These are phyloP conservation scores for Ceraclea dissimilis DNA, from an alignment of 2,888 invertebrate genomes.

Conservation along the genomic window DNA sequence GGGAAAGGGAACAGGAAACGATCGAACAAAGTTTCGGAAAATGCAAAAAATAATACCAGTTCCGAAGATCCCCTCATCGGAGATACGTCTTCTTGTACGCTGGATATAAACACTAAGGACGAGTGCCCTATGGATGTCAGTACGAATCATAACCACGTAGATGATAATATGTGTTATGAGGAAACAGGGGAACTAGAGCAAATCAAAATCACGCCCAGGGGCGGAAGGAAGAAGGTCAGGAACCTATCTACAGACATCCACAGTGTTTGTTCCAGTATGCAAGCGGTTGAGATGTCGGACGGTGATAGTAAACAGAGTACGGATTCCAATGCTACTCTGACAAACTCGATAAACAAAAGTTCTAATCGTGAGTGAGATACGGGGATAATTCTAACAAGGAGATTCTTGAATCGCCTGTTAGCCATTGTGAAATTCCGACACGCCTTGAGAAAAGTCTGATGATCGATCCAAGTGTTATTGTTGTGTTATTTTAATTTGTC, in stretches of 20 bases:
- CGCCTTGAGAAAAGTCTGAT: slow-evolving; percentile 9
- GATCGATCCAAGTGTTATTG: background rate
- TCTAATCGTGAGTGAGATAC: slow-evolving; percentile 18
- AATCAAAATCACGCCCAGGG: background rate
- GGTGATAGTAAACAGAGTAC: background rate
- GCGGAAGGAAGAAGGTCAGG: background rate
- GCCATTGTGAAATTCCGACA: slow-evolving; percentile 9
- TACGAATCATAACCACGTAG: background rate
- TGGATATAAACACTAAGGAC: background rate
- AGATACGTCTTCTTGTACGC: background rate
- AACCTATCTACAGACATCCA: slow-evolving; percentile 13
- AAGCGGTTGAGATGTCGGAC: slow-evolving; percentile 8
- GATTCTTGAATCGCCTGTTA: slow-evolving; percentile 6
- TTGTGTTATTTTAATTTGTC: too few species aligned
- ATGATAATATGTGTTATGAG: slow-evolving; percentile 8
- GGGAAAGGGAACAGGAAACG: slow-evolving; percentile 12
- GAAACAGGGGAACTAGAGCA: background rate
- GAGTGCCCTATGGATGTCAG: slow-evolving; percentile 5
- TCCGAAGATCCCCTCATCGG: slow-evolving; percentile 9
- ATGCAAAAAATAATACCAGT: slow-evolving; percentile 11
- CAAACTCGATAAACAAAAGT: background rate
- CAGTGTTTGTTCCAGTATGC: slow-evolving; percentile 13
- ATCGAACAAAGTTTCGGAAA: slow-evolving; percentile 6
- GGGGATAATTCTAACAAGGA: slow-evolving; percentile 10
- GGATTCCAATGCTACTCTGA: background rate